Conservation (phyloP, 2,888 invertebrate species). For the Ochropleura leucogaster region DNA sequence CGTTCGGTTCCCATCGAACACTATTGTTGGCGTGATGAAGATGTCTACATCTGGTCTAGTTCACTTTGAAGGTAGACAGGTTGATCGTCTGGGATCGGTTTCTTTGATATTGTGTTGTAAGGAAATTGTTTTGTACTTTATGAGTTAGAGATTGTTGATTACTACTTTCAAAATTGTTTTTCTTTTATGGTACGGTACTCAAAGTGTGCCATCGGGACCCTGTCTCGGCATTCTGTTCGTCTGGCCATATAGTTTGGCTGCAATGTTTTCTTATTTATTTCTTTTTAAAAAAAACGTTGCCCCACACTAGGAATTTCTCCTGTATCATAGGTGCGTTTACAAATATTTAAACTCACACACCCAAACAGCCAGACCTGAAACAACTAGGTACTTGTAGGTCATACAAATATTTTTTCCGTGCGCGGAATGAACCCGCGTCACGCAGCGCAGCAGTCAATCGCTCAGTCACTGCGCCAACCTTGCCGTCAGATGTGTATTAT, state of each 20-base stretch:
- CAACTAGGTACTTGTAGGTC: too few relatives aligned
- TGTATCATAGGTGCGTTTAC: too few relatives aligned
- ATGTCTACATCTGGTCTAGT: constrained; percentile 65
- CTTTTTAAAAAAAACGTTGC: too few relatives aligned
- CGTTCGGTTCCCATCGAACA: constrained; percentile 59
- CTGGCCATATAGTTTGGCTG: not conserved
- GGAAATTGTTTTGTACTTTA: constrained; percentile 9
- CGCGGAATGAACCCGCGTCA: too few relatives aligned
- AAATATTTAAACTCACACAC: too few relatives aligned
- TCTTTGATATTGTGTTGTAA: constrained; percentile 29
- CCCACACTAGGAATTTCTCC: too few relatives aligned
- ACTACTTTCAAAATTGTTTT: not conserved
- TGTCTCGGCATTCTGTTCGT: not conserved
- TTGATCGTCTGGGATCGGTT: constrained; percentile 21
- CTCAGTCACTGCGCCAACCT: too few relatives aligned
- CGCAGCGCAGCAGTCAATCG: too few relatives aligned
- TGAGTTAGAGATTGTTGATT: constrained; percentile 2
- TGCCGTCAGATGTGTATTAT: too few relatives aligned
- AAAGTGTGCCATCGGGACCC: not conserved
- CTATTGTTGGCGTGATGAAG: constrained; percentile 61
- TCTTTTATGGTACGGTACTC: not conserved
- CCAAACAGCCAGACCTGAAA: too few relatives aligned
- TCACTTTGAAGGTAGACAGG: constrained; percentile 21
- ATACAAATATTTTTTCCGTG: too few relatives aligned
- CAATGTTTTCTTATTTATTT: too few relatives aligned